Evolutionary conservation across 2,888 invertebrate species (phyloP).

Genomic region (Zhengitettix transpicula): DNA sequence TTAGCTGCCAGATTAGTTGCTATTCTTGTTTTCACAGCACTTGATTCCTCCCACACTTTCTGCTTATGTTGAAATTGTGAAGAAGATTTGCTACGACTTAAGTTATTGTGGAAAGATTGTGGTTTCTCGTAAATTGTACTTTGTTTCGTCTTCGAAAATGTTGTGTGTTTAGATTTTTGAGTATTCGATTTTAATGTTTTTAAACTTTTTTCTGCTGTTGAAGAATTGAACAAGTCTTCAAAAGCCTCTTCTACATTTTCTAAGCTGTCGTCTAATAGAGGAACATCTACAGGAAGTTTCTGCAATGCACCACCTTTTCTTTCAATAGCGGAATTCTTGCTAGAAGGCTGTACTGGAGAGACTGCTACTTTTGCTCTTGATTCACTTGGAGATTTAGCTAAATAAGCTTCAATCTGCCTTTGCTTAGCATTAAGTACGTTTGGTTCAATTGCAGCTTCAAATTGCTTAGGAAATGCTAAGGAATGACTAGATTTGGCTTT

Average conservation of each 20-base stretch:
- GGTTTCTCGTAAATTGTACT: neutral
- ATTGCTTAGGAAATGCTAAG: conserved; percentile 58
- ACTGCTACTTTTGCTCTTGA: conserved; percentile 1
- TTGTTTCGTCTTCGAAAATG: neutral
- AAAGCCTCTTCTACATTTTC: conserved; percentile 71
- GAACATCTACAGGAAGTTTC: conserved; percentile 1
- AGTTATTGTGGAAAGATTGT: neutral
- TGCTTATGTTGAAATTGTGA: conserved; percentile 12
- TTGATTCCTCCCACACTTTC: conserved; percentile 13
- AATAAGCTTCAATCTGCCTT: conserved; percentile 56
- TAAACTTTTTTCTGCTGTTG: conserved; percentile 16
- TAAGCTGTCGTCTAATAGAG: conserved; percentile 24
- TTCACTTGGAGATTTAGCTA: conserved; percentile 19
- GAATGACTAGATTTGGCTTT: conserved; percentile 61
- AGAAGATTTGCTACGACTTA: conserved; percentile 5
- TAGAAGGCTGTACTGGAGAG: neutral
- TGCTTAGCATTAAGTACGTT: conserved; percentile 52
- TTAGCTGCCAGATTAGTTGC: conserved; percentile 9
- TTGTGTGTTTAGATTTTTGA: neutral
- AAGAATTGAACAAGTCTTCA: conserved; percentile 57
- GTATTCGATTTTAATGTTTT: neutral
- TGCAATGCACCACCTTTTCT: neutral
- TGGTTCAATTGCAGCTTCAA: conserved; percentile 57
- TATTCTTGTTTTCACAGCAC: conserved; percentile 7
- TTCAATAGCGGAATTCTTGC: neutral